A percentile compares a stretch with the other conserved stretches of the same genome.
phyloP scores from a whole-genome alignment of 2,797 vertebrate species.

The Pantherophis alleghaniensis region DNA sequence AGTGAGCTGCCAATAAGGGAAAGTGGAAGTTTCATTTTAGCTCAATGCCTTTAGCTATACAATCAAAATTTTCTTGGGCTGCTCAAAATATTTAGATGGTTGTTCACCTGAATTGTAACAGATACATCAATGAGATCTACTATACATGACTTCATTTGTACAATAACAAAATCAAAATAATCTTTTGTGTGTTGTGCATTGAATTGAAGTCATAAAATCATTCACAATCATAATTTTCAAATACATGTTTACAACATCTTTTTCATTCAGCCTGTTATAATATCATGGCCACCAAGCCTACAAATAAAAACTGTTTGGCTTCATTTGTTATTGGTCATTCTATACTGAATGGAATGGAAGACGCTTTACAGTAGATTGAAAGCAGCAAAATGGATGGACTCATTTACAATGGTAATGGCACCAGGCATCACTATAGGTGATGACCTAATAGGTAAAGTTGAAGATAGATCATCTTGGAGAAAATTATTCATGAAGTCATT shows the following conservation, averaged over 20 bases:
- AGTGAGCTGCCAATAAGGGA: not conserved
- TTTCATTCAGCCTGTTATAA: not conserved
- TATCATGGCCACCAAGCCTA: not conserved
- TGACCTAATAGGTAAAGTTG: not conserved
- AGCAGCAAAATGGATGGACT: not conserved
- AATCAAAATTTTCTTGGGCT: not conserved
- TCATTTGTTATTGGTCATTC: not conserved
- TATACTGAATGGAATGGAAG: not conserved
- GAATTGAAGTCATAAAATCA: not conserved
- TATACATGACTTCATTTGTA: not conserved
- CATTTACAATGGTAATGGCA: not conserved
- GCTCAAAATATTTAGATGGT: not conserved
- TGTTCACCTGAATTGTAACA: not conserved
- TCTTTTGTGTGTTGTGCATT: not conserved
- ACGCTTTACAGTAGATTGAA: not conserved
- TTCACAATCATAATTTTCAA: not conserved
- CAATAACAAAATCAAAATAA: not conserved
- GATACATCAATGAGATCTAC: not conserved
- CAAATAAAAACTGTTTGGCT: not conserved
- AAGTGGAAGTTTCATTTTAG: constrained; percentile 1
- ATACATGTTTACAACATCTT: not conserved
- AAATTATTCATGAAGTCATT: not conserved
- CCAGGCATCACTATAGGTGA: not conserved
- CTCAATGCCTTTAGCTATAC: not conserved
- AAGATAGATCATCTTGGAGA: not conserved